phyloP scores from a whole-genome alignment of 2,113 vertebrate genomes.

The Poeciliopsis turrubarensis region DNA sequence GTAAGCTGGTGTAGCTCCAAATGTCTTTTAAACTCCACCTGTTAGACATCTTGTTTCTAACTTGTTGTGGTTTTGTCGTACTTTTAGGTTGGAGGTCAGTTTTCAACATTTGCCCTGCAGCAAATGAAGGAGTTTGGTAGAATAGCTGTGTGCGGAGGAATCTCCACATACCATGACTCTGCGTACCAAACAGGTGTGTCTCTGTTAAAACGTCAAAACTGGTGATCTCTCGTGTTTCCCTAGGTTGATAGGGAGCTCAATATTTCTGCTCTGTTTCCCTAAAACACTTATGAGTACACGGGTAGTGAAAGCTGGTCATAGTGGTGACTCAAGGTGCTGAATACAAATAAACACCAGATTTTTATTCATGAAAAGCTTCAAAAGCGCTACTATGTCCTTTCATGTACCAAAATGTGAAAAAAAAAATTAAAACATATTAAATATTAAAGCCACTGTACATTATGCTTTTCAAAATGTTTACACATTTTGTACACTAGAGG shows the following conservation, averaged over 20 bases:
- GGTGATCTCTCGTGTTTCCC: too few species aligned
- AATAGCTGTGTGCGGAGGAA: conserved; percentile 88
- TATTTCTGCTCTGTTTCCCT: too few species aligned
- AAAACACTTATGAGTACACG: too few species aligned
- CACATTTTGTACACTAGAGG: background rate
- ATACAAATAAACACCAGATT: too few species aligned
- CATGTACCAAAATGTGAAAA: background rate
- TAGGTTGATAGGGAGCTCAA: too few species aligned
- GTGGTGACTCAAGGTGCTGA: too few species aligned
- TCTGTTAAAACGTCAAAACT: background rate
- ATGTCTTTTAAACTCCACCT: background rate
- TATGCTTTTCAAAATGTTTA: background rate
- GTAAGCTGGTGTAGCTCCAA: conserved; percentile 58
- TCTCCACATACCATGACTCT: conserved; percentile 84
- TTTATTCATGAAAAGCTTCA: background rate
- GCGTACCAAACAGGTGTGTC: conserved; percentile 81
- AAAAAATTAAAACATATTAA: too few species aligned
- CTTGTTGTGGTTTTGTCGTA: background rate
- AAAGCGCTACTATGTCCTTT: background rate
- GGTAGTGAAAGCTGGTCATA: too few species aligned
- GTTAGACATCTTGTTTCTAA: background rate
- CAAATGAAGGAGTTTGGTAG: conserved; percentile 89
- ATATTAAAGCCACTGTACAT: too few species aligned
- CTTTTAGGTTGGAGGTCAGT: conserved; percentile 87
- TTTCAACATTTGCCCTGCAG: conserved; percentile 77